Conservation (phyloP, 1,140 invertebrate genomes). For the Trissolcus basalis region DNA sequence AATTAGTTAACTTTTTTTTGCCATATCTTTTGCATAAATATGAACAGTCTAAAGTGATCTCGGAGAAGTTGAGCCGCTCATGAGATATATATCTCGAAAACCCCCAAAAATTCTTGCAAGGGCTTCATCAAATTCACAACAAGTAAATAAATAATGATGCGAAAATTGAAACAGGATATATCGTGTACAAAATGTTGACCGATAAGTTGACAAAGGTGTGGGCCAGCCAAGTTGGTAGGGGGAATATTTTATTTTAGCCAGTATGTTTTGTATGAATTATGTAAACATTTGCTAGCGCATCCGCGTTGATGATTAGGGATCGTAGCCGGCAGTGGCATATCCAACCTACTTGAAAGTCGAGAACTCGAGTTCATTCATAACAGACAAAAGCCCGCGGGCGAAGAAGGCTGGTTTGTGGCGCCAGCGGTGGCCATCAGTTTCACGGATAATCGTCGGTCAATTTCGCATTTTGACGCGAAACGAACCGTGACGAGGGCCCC, state of each 20-base stretch:
- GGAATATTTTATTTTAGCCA: too few relatives aligned
- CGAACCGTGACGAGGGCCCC: conserved; percentile 52
- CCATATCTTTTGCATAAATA: not conserved
- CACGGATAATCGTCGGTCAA: conserved; percentile 72
- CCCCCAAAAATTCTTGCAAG: too few relatives aligned
- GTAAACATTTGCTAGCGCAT: conserved; percentile 23
- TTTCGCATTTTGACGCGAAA: conserved; percentile 72
- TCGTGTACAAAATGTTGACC: too few relatives aligned
- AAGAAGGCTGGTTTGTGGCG: conserved; percentile 64
- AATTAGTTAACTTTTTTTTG: not conserved
- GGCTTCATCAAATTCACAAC: too few relatives aligned
- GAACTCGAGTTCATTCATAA: conserved; percentile 71
- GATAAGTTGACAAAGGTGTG: too few relatives aligned
- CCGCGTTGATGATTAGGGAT: conserved; percentile 46
- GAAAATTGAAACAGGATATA: too few relatives aligned
- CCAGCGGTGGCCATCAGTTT: conserved; percentile 73
- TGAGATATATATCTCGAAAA: too few relatives aligned
- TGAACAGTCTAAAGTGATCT: too few relatives aligned
- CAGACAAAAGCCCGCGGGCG: conserved; percentile 60
- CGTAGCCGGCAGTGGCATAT: conserved; percentile 53
- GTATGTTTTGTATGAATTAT: conserved; percentile 35
- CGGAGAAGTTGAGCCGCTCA: too few relatives aligned
- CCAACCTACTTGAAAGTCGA: conserved; percentile 58
- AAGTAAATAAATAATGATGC: too few relatives aligned
- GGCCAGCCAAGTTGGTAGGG: too few relatives aligned